Evolutionary conservation across 2,797 vertebrate genomes (phyloP).

Genomic region (Vipera latastei): DNA sequence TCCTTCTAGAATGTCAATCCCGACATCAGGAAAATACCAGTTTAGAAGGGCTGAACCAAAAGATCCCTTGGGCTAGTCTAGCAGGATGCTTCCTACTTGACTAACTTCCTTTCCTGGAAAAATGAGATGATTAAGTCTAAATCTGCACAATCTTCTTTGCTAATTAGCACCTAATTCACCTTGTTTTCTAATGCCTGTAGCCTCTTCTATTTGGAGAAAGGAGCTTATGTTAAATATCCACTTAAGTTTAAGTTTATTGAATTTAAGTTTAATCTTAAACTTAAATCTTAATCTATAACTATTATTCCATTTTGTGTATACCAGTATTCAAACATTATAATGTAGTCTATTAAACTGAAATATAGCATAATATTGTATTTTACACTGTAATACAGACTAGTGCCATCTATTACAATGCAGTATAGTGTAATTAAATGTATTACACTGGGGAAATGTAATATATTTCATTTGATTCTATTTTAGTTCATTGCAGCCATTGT

Average conservation of each 20-base stretch:
- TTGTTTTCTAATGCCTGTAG: constrained; percentile 19
- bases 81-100: not conserved
- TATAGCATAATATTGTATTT: not conserved
- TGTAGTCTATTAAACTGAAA: not conserved
- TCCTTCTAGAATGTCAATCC: not conserved
- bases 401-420: not conserved
- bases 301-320: not conserved
- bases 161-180: not conserved
- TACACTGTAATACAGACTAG: not conserved
- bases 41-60: not conserved
- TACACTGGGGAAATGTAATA: not conserved
- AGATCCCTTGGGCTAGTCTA: not conserved
- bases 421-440: not conserved
- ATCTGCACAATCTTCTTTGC: not conserved
- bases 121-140: not conserved
- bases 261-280: too few relatives aligned
- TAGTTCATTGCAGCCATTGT: not conserved
- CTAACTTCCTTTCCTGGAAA: not conserved
- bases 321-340: not conserved
- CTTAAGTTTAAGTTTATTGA: too few relatives aligned
- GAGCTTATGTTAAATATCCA: constrained; percentile 28
- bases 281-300: not conserved
- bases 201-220: constrained; percentile 29
- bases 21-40: not conserved
- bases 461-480: not conserved